Conservation (phyloP, 2,113 vertebrate genomes). For the Pogona vitticeps region DNA sequence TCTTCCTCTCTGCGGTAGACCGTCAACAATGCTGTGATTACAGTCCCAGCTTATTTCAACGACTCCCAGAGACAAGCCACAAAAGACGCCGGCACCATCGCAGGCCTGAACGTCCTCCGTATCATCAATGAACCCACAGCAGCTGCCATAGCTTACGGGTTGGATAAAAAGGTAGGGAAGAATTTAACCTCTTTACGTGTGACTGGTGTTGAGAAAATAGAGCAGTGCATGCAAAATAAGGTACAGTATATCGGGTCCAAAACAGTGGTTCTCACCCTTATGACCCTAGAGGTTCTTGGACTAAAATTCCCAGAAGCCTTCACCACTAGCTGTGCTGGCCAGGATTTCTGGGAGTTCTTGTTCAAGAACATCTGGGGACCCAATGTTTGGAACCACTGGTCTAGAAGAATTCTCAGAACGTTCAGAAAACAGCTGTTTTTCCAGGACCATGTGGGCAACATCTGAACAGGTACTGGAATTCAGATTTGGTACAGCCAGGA, state of each 20-base stretch:
- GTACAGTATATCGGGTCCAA: not conserved
- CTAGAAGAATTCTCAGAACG: not conserved
- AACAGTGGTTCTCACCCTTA: not conserved
- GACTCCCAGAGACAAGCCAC: conserved; percentile 92
- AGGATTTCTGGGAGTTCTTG: not conserved
- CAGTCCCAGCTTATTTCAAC: conserved; percentile 92
- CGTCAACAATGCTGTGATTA: conserved; percentile 87
- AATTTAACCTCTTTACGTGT: accelerated
- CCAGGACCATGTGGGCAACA: too few relatives aligned
- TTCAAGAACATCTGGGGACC: not conserved
- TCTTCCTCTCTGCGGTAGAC: conserved; percentile 51
- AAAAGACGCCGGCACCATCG: conserved; percentile 88
- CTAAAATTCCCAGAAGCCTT: not conserved
- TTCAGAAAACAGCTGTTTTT: not conserved
- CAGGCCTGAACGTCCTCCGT: conserved; percentile 87
- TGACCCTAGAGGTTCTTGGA: not conserved
- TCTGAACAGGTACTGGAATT: too few relatives aligned
- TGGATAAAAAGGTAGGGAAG: conserved; percentile 83
- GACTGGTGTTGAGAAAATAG: not conserved
- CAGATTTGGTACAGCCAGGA: too few relatives aligned
- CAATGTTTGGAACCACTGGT: too few relatives aligned
- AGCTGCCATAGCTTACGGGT: conserved; percentile 91
- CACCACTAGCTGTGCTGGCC: not conserved
- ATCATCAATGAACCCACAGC: conserved; percentile 95
- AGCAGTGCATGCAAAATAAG: not conserved